Percentiles rank a stretch among this genome's conserved stretches.
Evolutionary conservation across 2,797 vertebrate genomes (phyloP).

Genomic region (Saxicola maurus): DNA sequence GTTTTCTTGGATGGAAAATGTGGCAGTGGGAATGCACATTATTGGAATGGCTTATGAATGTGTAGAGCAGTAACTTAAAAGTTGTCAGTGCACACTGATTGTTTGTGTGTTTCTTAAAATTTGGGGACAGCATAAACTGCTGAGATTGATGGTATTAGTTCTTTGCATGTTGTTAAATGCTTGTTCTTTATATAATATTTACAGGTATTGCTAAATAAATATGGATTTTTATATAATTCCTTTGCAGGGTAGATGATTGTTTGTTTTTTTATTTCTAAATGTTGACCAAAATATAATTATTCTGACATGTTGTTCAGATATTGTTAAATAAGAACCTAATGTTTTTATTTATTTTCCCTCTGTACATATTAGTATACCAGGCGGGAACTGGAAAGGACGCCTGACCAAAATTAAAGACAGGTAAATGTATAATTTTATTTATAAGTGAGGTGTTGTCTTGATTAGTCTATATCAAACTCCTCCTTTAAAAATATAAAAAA

Average conservation of each 20-base stretch:
- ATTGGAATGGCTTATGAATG: background rate
- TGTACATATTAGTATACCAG: conserved; percentile 75
- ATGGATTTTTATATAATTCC: background rate
- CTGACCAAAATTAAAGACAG: conserved; percentile 73
- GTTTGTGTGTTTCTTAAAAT: background rate
- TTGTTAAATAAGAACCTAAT: conserved; percentile 16
- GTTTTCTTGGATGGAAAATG: background rate
- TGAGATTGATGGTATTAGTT: background rate
- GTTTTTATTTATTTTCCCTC: conserved; percentile 14
- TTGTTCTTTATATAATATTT: background rate
- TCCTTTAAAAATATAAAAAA: background rate
- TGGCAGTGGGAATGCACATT: background rate
- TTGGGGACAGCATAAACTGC: background rate
- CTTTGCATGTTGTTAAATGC: background rate
- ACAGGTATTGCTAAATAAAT: background rate
- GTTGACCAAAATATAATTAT: background rate
- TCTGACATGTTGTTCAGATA: background rate
- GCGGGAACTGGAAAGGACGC: conserved; percentile 80
- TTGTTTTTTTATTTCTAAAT: background rate
- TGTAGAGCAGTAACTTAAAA: background rate
- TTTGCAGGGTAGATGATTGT: background rate
- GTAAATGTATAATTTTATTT: conserved; percentile 68
- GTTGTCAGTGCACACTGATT: background rate
- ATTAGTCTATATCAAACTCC: background rate
- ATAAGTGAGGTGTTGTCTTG: background rate